phyloP scores from a whole-genome alignment of 2,797 vertebrate species.

The Prunella strophiata region DNA sequence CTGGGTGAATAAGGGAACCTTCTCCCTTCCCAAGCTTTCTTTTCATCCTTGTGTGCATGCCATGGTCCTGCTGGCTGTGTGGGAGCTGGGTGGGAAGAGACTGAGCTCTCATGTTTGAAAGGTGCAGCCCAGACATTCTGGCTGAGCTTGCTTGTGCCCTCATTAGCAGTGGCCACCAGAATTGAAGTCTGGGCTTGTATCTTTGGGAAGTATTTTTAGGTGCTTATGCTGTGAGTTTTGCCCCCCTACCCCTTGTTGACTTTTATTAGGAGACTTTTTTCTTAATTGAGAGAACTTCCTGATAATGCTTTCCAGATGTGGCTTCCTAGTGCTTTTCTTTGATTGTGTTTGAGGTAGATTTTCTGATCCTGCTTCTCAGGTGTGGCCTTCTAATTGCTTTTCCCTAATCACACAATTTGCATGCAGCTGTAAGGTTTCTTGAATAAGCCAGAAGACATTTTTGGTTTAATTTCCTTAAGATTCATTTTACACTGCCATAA shows the following conservation, averaged over 20 bases:
- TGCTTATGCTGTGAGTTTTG: not conserved
- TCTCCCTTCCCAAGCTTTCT: not conserved
- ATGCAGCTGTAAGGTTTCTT: not conserved
- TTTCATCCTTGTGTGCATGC: not conserved
- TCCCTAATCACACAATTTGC: not conserved
- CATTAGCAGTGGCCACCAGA: not conserved
- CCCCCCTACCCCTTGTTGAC: not conserved
- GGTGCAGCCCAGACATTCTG: not conserved
- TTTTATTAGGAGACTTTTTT: not conserved
- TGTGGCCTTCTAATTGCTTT: not conserved
- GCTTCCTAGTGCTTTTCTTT: not conserved
- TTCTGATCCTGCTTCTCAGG: not conserved
- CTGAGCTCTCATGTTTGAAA: not conserved
- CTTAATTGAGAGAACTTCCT: not conserved
- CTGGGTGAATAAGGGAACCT: not conserved
- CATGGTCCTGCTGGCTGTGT: not conserved
- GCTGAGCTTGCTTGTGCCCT: not conserved
- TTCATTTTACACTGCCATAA: not conserved
- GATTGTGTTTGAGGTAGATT: not conserved
- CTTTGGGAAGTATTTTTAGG: not conserved
- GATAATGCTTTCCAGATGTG: not conserved
- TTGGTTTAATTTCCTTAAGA: not conserved
- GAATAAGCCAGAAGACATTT: not conserved
- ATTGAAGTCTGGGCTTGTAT: not conserved
- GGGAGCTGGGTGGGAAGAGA: not conserved